Conservation (phyloP, 2,888 invertebrate species). For the Petrolisthes cinctipes region DNA sequence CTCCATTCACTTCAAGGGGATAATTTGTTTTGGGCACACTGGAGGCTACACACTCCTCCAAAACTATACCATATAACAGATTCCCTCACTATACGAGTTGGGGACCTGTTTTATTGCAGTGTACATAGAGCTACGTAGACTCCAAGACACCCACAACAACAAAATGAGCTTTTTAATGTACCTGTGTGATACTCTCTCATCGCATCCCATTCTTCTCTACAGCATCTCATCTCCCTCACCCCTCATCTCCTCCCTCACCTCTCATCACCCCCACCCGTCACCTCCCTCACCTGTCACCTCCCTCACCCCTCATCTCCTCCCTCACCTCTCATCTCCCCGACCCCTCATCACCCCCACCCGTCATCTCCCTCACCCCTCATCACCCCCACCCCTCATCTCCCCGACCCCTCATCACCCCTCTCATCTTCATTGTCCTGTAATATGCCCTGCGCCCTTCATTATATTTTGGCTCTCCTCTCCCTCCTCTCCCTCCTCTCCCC, state of each 20-base stretch:
- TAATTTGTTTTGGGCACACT: too few relatives aligned
- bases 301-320: background rate
- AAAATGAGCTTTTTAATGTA: too few relatives aligned
- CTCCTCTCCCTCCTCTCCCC: background rate
- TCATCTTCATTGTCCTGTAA: background rate
- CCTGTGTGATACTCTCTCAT: too few relatives aligned
- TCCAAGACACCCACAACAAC: too few relatives aligned
- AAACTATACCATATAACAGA: too few relatives aligned
- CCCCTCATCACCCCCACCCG: background rate
- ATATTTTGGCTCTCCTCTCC: background rate
- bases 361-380: background rate
- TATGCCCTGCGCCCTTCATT: background rate
- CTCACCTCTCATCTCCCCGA: background rate
- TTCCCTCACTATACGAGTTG: too few relatives aligned
- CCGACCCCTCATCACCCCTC: background rate
- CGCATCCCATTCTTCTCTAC: background rate
- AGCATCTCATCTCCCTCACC: background rate
- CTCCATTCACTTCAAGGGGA: too few relatives aligned
- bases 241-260: background rate
- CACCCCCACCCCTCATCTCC: background rate
- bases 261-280: background rate
- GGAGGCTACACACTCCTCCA: too few relatives aligned
- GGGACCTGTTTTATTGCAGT: too few relatives aligned
- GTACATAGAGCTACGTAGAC: too few relatives aligned
- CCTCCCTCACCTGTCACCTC: background rate